Evolutionary conservation across 2,113 vertebrate species (phyloP), one percentile per base, ranked within the genome.

Genomic region (Verasper variegatus): DNA sequence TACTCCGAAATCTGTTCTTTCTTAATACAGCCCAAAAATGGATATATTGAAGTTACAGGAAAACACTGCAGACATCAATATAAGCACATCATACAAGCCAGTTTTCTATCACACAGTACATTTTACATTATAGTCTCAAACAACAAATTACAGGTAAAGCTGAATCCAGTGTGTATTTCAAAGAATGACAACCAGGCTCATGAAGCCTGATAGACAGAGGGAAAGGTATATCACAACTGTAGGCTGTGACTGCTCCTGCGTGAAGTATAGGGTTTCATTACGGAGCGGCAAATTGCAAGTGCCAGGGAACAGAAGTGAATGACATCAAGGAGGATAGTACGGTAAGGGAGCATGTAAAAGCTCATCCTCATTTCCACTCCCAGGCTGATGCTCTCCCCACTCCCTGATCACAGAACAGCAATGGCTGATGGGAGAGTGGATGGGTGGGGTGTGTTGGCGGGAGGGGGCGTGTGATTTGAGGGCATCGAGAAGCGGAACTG

Each of bases 401-500:
- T 89, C 83, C 83, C 86, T 83, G 90, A 90, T 91, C 91, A 90
- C 85, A 90, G 80, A 83, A 71, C 82, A 83, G 84, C 82, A 68
- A 84, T 71, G 85, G 85, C 68, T 87, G 90, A 83, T 88, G 88
- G 90, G 81, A 31, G 83, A 90, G 59, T 63, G 47, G 47, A 51
- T 51, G 47, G 47, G 47, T 51, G 47, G 87, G 90, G 81, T 83
- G 80, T 76, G 76, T 20, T 64, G 80, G 83, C 81, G 54, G 71
- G 54, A 37, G 31, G 83, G 83, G 89, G 59, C 8, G 61, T 89
- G 88, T 94, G 91, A 94, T 94, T 94, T 92, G 92, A 93, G 92
- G 86, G 89, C 89, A 90, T 93, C 89, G 86, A 92, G 91, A 86
- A 88, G 91, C 89, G 82, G 88, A 92, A 92, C 92, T 93, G 93